Conservation (phyloP, 1,140 invertebrate species). For the Ericerus pela region DNA sequence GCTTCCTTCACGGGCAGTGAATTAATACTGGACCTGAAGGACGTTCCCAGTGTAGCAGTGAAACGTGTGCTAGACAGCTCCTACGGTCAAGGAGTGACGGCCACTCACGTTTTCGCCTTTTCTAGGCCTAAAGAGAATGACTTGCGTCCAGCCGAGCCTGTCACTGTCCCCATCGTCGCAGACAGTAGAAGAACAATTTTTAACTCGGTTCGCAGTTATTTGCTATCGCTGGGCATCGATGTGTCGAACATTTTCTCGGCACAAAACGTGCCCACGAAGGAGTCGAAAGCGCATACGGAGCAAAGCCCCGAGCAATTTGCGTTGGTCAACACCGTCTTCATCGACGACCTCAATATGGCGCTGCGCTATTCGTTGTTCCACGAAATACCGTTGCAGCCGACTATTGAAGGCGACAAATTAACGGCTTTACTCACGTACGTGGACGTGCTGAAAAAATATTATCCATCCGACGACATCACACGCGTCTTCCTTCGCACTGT, state of each 20-base stretch:
- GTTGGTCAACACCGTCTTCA: constrained; percentile 46
- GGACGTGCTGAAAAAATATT: constrained; percentile 49
- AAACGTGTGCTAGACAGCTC: constrained; percentile 37
- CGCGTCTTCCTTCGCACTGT: constrained; percentile 45
- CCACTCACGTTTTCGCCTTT: too few species aligned
- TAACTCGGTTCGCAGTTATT: background rate
- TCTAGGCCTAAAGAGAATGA: too few species aligned
- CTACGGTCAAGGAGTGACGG: too few species aligned
- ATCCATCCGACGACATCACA: constrained; percentile 51
- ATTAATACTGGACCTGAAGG: constrained; percentile 39
- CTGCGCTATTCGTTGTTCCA: constrained; percentile 60
- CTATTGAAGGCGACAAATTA: constrained; percentile 51
- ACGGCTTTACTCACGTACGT: constrained; percentile 57
- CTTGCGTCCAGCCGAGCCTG: too few species aligned
- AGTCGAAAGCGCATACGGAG: background rate
- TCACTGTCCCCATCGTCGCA: too few species aligned
- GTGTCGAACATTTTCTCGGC: background rate
- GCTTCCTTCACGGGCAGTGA: background rate
- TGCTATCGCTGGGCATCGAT: background rate
- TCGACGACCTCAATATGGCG: constrained; percentile 72
- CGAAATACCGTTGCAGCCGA: constrained; percentile 56
- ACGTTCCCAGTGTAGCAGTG: constrained; percentile 36
- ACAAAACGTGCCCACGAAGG: background rate
- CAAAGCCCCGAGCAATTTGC: background rate
- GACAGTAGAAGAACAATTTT: too few species aligned